These are phyloP conservation scores for Nestor notabilis DNA, from an alignment of 2,113 vertebrate species.

Conservation along the genomic window DNA sequence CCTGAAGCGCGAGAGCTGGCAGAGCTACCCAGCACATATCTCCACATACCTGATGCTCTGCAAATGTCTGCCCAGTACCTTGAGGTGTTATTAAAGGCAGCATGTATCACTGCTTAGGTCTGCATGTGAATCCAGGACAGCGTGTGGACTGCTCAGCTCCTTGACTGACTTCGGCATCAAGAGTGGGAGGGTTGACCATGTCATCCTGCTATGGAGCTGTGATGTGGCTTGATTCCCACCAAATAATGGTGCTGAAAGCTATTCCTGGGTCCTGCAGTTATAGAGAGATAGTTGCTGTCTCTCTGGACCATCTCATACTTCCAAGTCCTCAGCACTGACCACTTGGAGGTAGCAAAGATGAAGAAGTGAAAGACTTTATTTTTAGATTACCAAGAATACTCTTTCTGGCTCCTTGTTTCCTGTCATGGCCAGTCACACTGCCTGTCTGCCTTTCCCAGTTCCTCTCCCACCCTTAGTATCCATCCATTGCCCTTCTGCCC, in stretches of 20 bases:
- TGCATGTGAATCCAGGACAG: background rate
- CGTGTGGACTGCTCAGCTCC: background rate
- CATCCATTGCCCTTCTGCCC: background rate
- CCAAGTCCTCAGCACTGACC: background rate
- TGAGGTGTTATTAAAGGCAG: background rate
- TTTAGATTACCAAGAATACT: background rate
- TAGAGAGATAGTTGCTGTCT: background rate
- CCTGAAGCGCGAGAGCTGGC: background rate
- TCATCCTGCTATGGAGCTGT: background rate
- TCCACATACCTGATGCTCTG: background rate
- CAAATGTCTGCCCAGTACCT: background rate
- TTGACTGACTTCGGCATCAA: background rate
- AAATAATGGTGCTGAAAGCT: background rate
- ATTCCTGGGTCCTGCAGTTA: background rate
- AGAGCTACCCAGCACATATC: background rate
- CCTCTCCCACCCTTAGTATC: background rate
- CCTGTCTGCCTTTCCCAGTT: background rate
- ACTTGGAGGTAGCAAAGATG: background rate
- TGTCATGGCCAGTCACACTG: background rate
- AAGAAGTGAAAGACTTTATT: background rate
- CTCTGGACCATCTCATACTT: background rate
- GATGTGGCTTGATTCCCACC: background rate
- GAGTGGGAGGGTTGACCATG: background rate
- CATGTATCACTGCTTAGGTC: background rate
- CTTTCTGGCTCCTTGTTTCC: background rate